These are phyloP conservation scores for Periophthalmodon schlosseri DNA, from an alignment of 2,113 vertebrate species.

Conservation along the genomic window DNA sequence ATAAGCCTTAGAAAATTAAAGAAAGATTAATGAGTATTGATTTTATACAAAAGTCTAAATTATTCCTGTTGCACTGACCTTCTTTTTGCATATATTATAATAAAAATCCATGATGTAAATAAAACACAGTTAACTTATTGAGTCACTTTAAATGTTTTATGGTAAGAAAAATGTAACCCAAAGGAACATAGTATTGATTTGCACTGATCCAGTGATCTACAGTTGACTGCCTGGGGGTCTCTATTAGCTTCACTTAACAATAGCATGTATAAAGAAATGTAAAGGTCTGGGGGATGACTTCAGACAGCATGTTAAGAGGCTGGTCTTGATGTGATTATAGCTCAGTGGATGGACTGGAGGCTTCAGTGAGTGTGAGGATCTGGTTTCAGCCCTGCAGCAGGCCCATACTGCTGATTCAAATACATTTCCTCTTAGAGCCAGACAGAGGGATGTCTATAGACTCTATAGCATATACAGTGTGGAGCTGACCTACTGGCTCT, in stretches of 20 bases:
- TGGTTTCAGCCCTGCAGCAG: conserved; percentile 64
- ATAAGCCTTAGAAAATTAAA: not conserved
- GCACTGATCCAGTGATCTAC: not conserved
- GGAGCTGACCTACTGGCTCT: conserved; percentile 23
- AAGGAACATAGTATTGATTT: not conserved
- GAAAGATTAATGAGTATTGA: not conserved
- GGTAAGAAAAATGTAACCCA: not conserved
- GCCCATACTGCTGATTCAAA: conserved; percentile 64
- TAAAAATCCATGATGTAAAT: not conserved
- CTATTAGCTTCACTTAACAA: conserved; percentile 1
- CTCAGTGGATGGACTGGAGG: conserved; percentile 32
- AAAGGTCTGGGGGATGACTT: conserved; percentile 18
- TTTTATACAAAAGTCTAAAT: not conserved
- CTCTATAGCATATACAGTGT: conserved; percentile 19
- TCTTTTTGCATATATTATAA: not conserved
- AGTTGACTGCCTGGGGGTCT: not conserved
- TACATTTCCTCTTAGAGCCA: conserved; percentile 38
- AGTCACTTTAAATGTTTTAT: not conserved
- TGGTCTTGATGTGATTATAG: conserved; percentile 49
- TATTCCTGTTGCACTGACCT: not conserved
- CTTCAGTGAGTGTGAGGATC: conserved; percentile 44
- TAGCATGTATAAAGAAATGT: conserved; percentile 14
- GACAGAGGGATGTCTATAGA: conserved; percentile 37
- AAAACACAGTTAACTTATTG: not conserved
- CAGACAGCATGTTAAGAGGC: conserved; percentile 40